Base-by-base conservation (phyloP, 2,113 vertebrate genomes). In the Eurystomus gularis region DNA sequence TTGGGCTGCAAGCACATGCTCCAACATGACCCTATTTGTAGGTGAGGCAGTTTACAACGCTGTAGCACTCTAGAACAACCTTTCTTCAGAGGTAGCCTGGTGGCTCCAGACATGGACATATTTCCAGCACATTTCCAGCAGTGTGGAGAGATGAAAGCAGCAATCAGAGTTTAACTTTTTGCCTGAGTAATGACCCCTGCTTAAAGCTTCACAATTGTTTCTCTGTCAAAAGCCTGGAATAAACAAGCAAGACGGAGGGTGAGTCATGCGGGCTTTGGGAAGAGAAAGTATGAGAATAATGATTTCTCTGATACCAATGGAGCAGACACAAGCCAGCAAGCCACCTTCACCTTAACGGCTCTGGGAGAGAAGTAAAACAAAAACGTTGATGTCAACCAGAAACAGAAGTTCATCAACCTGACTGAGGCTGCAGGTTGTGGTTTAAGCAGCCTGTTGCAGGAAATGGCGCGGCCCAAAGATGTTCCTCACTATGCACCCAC, bases 251-350 rank as follows among this genome's bases (percentile, higher is more conserved):
- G 71, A 42, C 42, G 24, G 40, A 86, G 73, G 17, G 35, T 94
- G 93, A 96, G 42, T 96, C 91, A 96, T 9, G 15, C 57, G 42
- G 70, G 8, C 37, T 73, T 18, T 39, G 86, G 52, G 37, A 88
- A 52, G 57, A 90, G 73, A 48, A 95, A 40, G 54, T 70, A 52
- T 61, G 72, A 91, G 64, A 80, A 80, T 37, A 64, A 33, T 1
- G 2, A 4, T 31, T 73, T 54, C 57, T 70, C 33, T 1, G 3
- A 4, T 29, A 48, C 26, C 0, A 1, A 54, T 66, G 33, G 51
- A 82, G 66, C 55, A 75, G 10, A 25, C 29, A 57, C 24, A 65
- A 82, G 44, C 8, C 86, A 64, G 46, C 1, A 5, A 95, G 70
- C 24, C 21, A 61, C 89, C 48, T 90, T 96, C 93, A 86, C 58